These are phyloP conservation scores for Diorhabda elongata DNA, from an alignment of 1,140 invertebrate genomes.

Conservation along the genomic window DNA sequence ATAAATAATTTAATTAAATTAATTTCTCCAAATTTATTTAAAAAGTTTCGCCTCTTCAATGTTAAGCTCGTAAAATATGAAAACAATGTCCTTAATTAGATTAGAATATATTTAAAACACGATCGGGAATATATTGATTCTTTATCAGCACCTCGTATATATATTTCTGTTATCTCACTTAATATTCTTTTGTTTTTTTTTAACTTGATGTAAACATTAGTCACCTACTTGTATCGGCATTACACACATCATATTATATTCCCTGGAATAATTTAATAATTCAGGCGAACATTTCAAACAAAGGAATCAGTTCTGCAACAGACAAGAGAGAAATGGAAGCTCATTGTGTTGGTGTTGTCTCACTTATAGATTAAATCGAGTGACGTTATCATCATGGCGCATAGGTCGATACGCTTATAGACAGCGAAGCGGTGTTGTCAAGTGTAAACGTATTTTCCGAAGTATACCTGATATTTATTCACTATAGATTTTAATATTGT, in stretches of 20 bases:
- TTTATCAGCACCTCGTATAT: too few relatives aligned
- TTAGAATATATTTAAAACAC: too few relatives aligned
- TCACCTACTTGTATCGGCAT: neutral
- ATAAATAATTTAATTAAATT: too few relatives aligned
- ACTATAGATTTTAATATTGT: too few relatives aligned
- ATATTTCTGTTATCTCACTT: too few relatives aligned
- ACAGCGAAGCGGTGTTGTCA: slow-evolving; percentile 27
- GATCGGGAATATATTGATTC: too few relatives aligned
- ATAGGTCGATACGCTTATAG: slow-evolving; percentile 38
- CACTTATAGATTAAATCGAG: slow-evolving; percentile 26
- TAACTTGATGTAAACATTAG: neutral
- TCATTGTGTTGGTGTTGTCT: slow-evolving; percentile 28
- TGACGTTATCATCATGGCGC: slow-evolving; percentile 25
- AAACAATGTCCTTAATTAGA: too few relatives aligned
- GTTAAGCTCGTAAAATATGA: too few relatives aligned
- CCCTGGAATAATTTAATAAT: slow-evolving; percentile 6
- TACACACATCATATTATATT: neutral
- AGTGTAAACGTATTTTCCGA: too few relatives aligned
- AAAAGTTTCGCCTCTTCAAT: too few relatives aligned
- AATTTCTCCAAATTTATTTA: too few relatives aligned
- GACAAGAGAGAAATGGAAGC: slow-evolving; percentile 15
- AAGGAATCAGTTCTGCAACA: slow-evolving; percentile 22
- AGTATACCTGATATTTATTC: too few relatives aligned
- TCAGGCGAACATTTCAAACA: slow-evolving; percentile 20
- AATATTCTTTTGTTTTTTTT: neutral